phyloP scores from a whole-genome alignment of 2,797 vertebrate species.

The Thaleichthys pacificus region DNA sequence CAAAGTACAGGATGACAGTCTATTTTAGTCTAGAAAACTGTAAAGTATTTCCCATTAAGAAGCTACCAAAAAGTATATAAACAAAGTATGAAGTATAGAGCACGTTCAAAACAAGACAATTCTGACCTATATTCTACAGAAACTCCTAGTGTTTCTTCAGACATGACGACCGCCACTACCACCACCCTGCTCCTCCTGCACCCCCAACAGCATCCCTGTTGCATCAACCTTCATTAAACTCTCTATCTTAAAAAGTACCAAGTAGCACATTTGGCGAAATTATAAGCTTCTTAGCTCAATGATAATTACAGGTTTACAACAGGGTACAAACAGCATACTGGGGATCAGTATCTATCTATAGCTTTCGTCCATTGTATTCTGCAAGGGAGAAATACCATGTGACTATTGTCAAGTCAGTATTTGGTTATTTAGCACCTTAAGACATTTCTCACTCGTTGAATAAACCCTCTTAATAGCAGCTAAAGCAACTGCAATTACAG shows the following conservation, averaged over 20 bases:
- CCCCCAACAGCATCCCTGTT: not conserved
- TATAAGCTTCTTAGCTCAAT: slow-evolving; percentile 10
- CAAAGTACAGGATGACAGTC: not conserved
- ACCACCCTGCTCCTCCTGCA: not conserved
- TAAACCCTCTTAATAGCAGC: not conserved
- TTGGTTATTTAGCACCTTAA: not conserved
- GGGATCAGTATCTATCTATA: too few species aligned
- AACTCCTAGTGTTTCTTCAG: slow-evolving; percentile 1
- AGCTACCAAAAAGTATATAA: slow-evolving; percentile 15
- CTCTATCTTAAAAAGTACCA: not conserved
- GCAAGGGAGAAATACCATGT: not conserved
- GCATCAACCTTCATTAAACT: not conserved
- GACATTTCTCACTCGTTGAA: not conserved
- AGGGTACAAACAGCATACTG: not conserved
- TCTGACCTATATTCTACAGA: slow-evolving; percentile 52
- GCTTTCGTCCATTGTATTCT: not conserved
- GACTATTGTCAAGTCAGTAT: not conserved
- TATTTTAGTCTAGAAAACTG: not conserved
- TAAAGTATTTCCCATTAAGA: slow-evolving; percentile 16
- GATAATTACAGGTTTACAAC: slow-evolving; percentile 10
- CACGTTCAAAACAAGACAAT: slow-evolving; percentile 31
- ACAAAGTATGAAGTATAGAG: slow-evolving; percentile 42
- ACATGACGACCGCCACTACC: not conserved
- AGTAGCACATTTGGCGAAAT: not conserved
- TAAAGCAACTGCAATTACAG: slow-evolving; percentile 30